These are phyloP conservation scores for Tholera decimalis DNA, from an alignment of 2,888 invertebrate genomes.

Conservation along the genomic window DNA sequence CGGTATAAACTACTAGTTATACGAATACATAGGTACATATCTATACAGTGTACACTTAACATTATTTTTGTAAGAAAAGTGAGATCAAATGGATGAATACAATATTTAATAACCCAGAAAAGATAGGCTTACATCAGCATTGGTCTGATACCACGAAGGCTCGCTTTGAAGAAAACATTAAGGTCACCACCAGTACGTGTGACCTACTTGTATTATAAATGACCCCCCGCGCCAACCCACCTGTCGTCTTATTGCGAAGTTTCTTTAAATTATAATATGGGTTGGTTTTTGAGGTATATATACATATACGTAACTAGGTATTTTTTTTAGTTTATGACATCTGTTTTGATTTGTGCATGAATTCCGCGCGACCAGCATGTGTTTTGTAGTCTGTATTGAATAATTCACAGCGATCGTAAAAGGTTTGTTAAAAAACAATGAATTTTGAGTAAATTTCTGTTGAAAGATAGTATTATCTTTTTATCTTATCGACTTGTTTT, in stretches of 20 bases:
- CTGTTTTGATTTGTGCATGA: background rate
- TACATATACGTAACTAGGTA: no score
- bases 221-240: slow-evolving; percentile 11
- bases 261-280: slow-evolving; percentile 41
- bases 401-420: no score
- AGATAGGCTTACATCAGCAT: slow-evolving; percentile 23
- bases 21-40: no score
- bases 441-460: no score
- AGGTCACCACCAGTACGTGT: slow-evolving; percentile 51
- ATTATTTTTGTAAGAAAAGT: no score
- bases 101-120: slow-evolving; percentile 6
- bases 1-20: no score
- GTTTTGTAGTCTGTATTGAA: no score
- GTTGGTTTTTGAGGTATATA: background rate
- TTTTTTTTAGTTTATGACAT: background rate
- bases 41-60: no score
- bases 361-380: no score
- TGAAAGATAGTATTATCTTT: no score
- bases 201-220: slow-evolving; percentile 64
- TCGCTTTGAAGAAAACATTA: slow-evolving; percentile 57
- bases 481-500: no score
- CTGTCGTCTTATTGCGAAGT: slow-evolving; percentile 33
- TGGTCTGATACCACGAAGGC: slow-evolving; percentile 48
- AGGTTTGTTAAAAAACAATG: no score
- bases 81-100: background rate